Conservation (phyloP, 2,797 vertebrate genomes). For the Holocentrus rufus region DNA sequence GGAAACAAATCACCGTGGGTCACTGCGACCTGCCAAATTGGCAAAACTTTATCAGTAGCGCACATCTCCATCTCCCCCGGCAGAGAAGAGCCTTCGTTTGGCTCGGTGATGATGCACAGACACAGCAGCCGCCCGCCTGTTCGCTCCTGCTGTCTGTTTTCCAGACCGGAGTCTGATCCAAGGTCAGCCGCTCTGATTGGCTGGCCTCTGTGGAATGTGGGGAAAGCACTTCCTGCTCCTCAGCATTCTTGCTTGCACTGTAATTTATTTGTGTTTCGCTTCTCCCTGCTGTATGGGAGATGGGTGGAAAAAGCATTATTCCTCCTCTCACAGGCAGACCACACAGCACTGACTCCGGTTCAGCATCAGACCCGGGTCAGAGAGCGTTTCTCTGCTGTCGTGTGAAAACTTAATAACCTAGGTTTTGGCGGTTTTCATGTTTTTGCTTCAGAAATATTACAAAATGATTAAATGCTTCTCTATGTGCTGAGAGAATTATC, state of each 20-base stretch:
- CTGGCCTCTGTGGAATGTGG: slow-evolving; percentile 44
- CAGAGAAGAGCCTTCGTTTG: slow-evolving; percentile 8
- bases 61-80: slow-evolving; percentile 34
- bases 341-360: slow-evolving; percentile 14
- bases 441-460: not conserved
- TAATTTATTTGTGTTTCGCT: slow-evolving; percentile 59
- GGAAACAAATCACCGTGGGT: slow-evolving; percentile 62
- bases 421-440: not conserved
- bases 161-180: slow-evolving; percentile 40
- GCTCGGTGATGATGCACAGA: slow-evolving; percentile 41
- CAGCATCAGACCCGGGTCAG: not conserved
- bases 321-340: slow-evolving; percentile 52
- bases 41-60: slow-evolving; percentile 55
- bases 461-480: too few species aligned
- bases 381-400: not conserved
- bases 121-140: slow-evolving; percentile 12
- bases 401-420: too few species aligned
- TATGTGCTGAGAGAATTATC: too few species aligned
- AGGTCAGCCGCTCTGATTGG: slow-evolving; percentile 55
- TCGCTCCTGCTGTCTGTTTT: slow-evolving; percentile 29
- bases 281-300: slow-evolving; percentile 38
- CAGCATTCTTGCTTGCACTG: slow-evolving; percentile 35
- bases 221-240: slow-evolving; percentile 59
- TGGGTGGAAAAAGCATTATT: slow-evolving; percentile 34
- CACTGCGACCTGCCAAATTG: slow-evolving; percentile 57